Conservation (phyloP, 2,797 vertebrate species). For the Typhlichthys subterraneus region DNA sequence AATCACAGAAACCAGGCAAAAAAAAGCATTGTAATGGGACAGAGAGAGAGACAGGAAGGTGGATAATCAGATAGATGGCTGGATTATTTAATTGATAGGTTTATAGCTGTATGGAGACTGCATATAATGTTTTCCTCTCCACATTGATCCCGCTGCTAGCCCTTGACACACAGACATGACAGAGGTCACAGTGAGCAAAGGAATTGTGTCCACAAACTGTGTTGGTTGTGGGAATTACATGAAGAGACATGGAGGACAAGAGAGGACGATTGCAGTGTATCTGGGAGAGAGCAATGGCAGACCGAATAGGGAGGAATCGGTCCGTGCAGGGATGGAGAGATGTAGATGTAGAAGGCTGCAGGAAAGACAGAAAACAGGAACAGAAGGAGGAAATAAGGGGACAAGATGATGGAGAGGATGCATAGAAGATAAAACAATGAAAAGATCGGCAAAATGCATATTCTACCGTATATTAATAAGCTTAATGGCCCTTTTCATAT, state of each 20-base stretch:
- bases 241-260: slow-evolving; percentile 36
- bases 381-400: not conserved
- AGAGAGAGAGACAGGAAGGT: slow-evolving; percentile 31
- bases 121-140: no score
- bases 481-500: no score
- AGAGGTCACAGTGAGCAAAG: slow-evolving; percentile 46
- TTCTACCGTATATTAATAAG: no score
- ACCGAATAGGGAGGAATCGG: slow-evolving; percentile 6
- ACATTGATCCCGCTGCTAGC: no score
- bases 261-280: slow-evolving; percentile 31
- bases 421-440: not conserved
- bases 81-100: no score
- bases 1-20: slow-evolving; percentile 49
- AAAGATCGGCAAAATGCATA: no score
- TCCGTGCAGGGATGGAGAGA: slow-evolving; percentile 6
- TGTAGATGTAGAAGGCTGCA: slow-evolving; percentile 15
- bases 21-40: slow-evolving; percentile 49
- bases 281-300: slow-evolving; percentile 11
- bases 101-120: no score
- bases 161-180: no score
- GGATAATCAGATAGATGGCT: slow-evolving; percentile 14
- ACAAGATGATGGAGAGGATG: slow-evolving; percentile 21
- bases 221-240: slow-evolving; percentile 55
- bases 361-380: slow-evolving; percentile 21
- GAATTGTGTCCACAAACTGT: slow-evolving; percentile 67